Base-by-base conservation (phyloP, 30 jellyfish, hydroid and myxozoan species). In the Clytia hemisphaerica region DNA sequence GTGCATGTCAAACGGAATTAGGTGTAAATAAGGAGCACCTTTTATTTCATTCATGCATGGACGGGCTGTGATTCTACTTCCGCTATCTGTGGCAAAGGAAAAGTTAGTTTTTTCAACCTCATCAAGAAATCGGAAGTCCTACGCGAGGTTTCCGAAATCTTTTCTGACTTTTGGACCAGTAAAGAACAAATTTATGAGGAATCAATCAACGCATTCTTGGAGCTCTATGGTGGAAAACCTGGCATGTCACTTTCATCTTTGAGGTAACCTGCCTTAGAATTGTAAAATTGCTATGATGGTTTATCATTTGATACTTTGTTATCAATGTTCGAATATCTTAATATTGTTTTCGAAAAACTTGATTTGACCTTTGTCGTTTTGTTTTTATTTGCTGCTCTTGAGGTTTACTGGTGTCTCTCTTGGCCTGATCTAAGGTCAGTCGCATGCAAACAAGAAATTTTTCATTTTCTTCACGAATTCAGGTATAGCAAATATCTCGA, bases 11-110 rank as follows among this genome's bases (percentile, higher is more conserved):
- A 32, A 67, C 18, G 80, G 67, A 55, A 45, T 60, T 73, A 33
- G 54, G 42, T 58, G 69, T 51, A 46, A 59, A 71, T 32, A 50
- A 51, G 63, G 76, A 71, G 36, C 75, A 71, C 75, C 28, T 71
- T 50, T 67, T 71, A 24, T 55, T 71, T 14, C n/a, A n/a, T 71
- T 36, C 53, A 42, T 9, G 53, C 53, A 12, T 42, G 53, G 53
- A 33, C 76, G 62, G 40, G 83, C 26, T 71, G 83, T 55, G 83
- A 71, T 67, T 37, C 83, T 46, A 71, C 80, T 34, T 71, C 83
- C 50, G 76, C 83, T 50, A 58, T 67, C 36, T 51, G 46, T 47
- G 83, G 76, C 18, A 51, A 71, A 42, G 79, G 83, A 27, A 50
- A 51, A 55, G 37, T 59, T 44, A 71, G 61, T 71, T 50, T 50